These are phyloP conservation scores for Hoplostethus mediterraneus DNA, from an alignment of 2,797 vertebrate genomes.

Conservation along the genomic window DNA sequence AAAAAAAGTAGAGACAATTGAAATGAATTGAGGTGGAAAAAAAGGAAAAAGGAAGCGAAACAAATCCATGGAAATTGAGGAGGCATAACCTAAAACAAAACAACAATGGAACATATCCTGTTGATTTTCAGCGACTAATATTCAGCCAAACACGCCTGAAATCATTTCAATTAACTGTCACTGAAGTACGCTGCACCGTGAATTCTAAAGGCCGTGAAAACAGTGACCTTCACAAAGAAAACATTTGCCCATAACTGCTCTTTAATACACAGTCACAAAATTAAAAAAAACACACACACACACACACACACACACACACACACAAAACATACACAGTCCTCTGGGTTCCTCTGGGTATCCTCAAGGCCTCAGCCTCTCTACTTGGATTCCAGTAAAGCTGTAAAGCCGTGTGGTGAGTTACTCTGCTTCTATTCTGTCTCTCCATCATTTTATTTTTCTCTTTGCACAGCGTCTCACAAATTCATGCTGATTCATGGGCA, in stretches of 20 bases:
- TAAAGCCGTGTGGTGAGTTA: slow-evolving; percentile 36
- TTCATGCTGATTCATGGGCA: slow-evolving; percentile 30
- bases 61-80: slow-evolving; percentile 43
- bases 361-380: not conserved
- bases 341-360: not conserved
- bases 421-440: slow-evolving; percentile 24
- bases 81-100: slow-evolving; percentile 33
- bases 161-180: slow-evolving; percentile 51
- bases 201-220: slow-evolving; percentile 50
- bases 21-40: slow-evolving; percentile 38
- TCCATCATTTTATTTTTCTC: slow-evolving; percentile 16
- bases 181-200: slow-evolving; percentile 46
- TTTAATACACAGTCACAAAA: slow-evolving; percentile 53
- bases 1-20: slow-evolving; percentile 27
- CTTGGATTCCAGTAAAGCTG: not conserved
- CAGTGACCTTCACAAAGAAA: slow-evolving; percentile 53
- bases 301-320: slow-evolving; percentile 26
- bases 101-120: slow-evolving; percentile 30
- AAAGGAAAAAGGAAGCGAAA: slow-evolving; percentile 1
- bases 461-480: slow-evolving; percentile 9
- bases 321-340: slow-evolving; percentile 28
- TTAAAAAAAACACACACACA: slow-evolving; percentile 35
- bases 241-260: slow-evolving; percentile 55
- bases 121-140: slow-evolving; percentile 46
- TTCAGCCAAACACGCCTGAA: slow-evolving; percentile 32